Evolutionary conservation across 2,888 invertebrate species (phyloP), one percentile per base, ranked within the genome.

Genomic region (Phalera bucephala): DNA sequence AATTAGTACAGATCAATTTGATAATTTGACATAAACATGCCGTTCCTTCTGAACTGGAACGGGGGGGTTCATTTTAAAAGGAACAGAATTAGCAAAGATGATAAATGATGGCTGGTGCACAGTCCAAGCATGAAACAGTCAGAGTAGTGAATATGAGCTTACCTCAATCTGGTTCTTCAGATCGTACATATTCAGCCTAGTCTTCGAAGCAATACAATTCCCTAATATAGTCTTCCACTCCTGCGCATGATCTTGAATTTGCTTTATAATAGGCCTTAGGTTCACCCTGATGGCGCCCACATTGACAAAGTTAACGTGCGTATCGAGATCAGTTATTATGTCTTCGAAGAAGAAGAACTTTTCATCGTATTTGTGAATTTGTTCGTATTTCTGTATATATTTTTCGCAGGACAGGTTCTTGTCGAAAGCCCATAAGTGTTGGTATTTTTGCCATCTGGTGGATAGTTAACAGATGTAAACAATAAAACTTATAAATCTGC

Each of bases 331-430:
- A 2, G 92, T 87, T 10, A 95, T 92, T 4, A 96, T 93, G 49
- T 93, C 93, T 56, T 93, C 93, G 76, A 96, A 97, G 74, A 94
- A 96, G 73, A 94, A 93, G 63, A 98, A 94, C 72, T 95, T 95
- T 59, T 96, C 95, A 63, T 97, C 96, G 74, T 94, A 96, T 45
- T 92, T 91, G 22, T 70, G 68, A 13, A 90, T 85, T 45, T 87
- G 83, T 1, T 88, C 83, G 56, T 77, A 58, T 45, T 93, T 93
- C 28, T 91, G 89, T 0, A 95, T 91, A 84, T 96, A 97, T 68
- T 94, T 94, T 55, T 95, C 94, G 55, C 95, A 95, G 1, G 94
- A 93, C 6, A 92, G 78, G 34, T 87, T 77, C 72, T 96, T 96
- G 68, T 96, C 95, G 64, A 90, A 93, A 0, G 92, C 90, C 96